A percentile compares a stretch with the other conserved stretches of the same genome.
Evolutionary conservation across 2,888 invertebrate genomes (phyloP).

Genomic region (Trachelus troglodyta): DNA sequence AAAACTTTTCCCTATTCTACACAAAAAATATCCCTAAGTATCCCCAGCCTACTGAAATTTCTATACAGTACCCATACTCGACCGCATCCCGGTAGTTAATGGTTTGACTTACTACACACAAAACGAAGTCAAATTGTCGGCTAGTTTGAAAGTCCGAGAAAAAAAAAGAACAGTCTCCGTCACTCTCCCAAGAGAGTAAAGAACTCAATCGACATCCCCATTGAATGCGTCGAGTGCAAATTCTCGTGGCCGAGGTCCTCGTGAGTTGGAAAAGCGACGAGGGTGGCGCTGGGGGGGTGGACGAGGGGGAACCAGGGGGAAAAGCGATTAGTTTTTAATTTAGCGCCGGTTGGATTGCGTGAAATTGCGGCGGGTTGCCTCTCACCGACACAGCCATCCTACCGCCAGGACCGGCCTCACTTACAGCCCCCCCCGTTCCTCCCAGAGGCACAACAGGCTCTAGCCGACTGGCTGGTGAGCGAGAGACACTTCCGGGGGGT

Average conservation of each 20-base stretch:
- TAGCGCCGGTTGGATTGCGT: slow-evolving; percentile 52
- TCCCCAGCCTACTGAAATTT: background rate
- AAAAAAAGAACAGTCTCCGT: background rate
- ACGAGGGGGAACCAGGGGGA: slow-evolving; percentile 33
- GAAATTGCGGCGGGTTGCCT: slow-evolving; percentile 46
- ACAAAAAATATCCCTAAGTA: no score
- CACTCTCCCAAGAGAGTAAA: background rate
- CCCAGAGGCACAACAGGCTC: background rate
- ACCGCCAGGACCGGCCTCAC: background rate
- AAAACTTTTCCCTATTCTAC: no score
- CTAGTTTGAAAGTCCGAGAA: background rate
- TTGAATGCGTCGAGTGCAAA: background rate
- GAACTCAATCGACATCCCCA: slow-evolving; percentile 2
- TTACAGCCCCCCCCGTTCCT: background rate
- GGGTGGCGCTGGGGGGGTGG: slow-evolving; percentile 30
- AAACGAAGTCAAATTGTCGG: background rate
- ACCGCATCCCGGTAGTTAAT: background rate
- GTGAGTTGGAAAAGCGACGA: slow-evolving; percentile 6
- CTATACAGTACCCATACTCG: background rate
- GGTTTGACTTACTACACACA: background rate
- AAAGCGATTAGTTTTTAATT: slow-evolving; percentile 60
- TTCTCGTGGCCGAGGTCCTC: background rate
- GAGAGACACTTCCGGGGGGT: background rate
- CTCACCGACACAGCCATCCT: background rate
- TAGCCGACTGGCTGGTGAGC: background rate